Evolutionary conservation across 2,797 vertebrate genomes (phyloP), one percentile per base, ranked within the genome.

Genomic region (Cichlasoma orientale): DNA sequence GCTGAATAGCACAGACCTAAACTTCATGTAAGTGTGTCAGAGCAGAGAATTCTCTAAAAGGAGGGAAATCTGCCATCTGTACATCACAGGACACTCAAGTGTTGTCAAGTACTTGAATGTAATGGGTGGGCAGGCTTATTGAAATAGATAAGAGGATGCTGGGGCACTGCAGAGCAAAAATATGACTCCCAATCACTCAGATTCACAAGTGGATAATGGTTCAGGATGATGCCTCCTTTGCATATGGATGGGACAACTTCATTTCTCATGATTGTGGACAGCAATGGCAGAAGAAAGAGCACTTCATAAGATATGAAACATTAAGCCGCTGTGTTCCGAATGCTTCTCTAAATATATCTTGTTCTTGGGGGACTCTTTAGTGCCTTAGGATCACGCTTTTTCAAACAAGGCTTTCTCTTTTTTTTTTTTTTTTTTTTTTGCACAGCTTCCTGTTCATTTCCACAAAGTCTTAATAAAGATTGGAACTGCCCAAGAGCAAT

Each of bases 121-220:
- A 88, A 87, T 85, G 78, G 84, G 74, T 70, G 59, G 72, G 79
- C 71, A 53, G 83, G 71, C 83, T 80, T 9, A 44, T 29, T 50
- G 55, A 66, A 78, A 76, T 29, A 54, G 84, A 82, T 77, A 83
- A 89, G 86, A 85, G 80, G 79, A 23, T 59, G 44, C 47, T 9
- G 16, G 72, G 85, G 69, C 85, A 70, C 31, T 44, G 80, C 53
- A 66, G 59, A 79, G 58, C 41, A 41, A 56, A 80, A 50, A 81
- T 31, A 86, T 81, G 58, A 83, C 74, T 84, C 80, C 70, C 66
- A 87, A 70, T 90, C 85, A 79, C 56, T 85, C 78, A 73, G 57
- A 79, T 52, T 86, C 75, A 83, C 55, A 82, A 90, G 90, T 82
- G 84, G 86, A 88, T 91, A 90, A 90, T 90, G 83, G 79, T 31